Conservation (phyloP, 1,140 invertebrate species). For the Drosophila orosa region DNA sequence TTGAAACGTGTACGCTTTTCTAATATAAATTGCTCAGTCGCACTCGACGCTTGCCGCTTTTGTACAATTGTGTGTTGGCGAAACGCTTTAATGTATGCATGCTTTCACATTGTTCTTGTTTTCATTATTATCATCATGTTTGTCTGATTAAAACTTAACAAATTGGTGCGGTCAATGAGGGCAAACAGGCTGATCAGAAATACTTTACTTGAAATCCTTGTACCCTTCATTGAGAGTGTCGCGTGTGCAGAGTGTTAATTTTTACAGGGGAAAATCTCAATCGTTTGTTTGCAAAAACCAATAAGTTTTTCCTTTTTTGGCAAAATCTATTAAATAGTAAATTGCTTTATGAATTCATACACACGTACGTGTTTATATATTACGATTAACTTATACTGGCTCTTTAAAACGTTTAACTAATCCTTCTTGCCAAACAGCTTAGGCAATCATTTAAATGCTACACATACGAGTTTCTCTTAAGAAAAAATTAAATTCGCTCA, state of each 20-base stretch:
- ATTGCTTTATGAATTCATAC: constrained; percentile 65
- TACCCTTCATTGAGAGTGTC: constrained; percentile 1
- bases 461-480: constrained; percentile 54
- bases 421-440: constrained; percentile 43
- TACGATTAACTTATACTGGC: constrained; percentile 25
- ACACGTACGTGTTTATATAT: constrained; percentile 8
- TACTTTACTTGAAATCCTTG: background rate
- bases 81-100: constrained; percentile 16
- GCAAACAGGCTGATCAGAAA: background rate
- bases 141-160: constrained; percentile 48
- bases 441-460: constrained; percentile 35
- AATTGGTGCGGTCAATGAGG: constrained; percentile 10
- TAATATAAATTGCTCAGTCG: constrained; percentile 63
- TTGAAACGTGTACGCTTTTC: constrained; percentile 34
- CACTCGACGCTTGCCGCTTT: constrained; percentile 34
- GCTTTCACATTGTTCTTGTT: constrained; percentile 1
- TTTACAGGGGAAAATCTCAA: constrained; percentile 15
- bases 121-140: constrained; percentile 34
- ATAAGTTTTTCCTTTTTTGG: constrained; percentile 30
- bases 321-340: constrained; percentile 77
- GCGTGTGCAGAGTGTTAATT: constrained; percentile 3
- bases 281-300: constrained; percentile 45
- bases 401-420: constrained; percentile 32
- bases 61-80: constrained; percentile 15
- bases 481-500: constrained; percentile 79